Percentiles rank a stretch among this genome's conserved stretches.
These are phyloP conservation scores for Crossaster papposus DNA, from an alignment of 53 echinoderm and acorn worm genomes.

Conservation along the genomic window DNA sequence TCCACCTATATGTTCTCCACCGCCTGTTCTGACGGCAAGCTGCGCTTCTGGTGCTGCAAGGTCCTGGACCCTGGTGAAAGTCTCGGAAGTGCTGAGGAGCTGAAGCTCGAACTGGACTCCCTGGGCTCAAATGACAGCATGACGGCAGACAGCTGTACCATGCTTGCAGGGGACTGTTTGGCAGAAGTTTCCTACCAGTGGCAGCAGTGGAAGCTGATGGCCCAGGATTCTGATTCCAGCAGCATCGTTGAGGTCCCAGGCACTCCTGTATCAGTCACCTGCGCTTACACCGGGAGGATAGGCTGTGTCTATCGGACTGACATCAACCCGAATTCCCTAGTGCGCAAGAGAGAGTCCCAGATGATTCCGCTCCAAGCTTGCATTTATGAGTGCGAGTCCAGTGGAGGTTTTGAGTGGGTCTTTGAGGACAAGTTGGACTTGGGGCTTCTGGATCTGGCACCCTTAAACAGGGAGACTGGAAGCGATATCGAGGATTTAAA, in stretches of 20 bases:
- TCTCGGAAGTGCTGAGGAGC: slow-evolving; percentile 11
- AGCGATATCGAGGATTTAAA: slow-evolving; percentile 76
- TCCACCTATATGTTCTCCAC: slow-evolving; percentile 89
- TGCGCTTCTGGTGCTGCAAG: slow-evolving; percentile 95
- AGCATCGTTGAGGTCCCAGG: slow-evolving; percentile 82
- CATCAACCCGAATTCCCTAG: slow-evolving; percentile 13
- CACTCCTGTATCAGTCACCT: slow-evolving; percentile 83
- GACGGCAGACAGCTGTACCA: not conserved
- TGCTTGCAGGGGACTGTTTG: slow-evolving; percentile 62
- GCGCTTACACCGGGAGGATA: slow-evolving; percentile 94
- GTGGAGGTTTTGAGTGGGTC: slow-evolving; percentile 96
- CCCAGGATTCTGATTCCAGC: slow-evolving; percentile 64
- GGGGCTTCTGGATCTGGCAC: slow-evolving; percentile 74
- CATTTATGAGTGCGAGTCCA: slow-evolving; percentile 96
- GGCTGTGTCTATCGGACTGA: slow-evolving; percentile 82
- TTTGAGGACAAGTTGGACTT: slow-evolving; percentile 87
- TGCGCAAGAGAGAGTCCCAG: slow-evolving; percentile 6
- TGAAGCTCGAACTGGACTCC: slow-evolving; percentile 59
- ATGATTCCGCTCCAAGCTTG: slow-evolving; percentile 70
- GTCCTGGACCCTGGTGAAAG: slow-evolving; percentile 66
- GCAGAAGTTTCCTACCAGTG: slow-evolving; percentile 77
- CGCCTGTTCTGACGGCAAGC: slow-evolving; percentile 92
- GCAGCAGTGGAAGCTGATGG: slow-evolving; percentile 94
- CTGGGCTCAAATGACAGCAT: slow-evolving; percentile 32
- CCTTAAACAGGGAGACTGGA: slow-evolving; percentile 59